A percentile compares a stretch with the other conserved stretches of the same genome.
phyloP scores from a whole-genome alignment of 2,113 vertebrate genomes.

The Peucedramus taeniatus region DNA sequence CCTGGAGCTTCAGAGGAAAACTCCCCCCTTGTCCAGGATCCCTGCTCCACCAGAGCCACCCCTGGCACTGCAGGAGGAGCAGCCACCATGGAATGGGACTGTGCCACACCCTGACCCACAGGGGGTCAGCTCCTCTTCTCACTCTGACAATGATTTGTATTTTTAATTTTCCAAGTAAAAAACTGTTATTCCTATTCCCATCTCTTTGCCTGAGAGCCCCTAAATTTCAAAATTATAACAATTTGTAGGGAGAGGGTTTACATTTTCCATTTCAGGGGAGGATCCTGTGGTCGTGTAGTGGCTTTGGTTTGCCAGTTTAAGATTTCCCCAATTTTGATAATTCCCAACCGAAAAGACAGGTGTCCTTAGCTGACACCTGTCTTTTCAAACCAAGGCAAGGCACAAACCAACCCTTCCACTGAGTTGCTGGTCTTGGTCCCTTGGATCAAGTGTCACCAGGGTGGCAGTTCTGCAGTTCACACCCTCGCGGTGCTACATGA shows the following conservation, averaged over 20 bases:
- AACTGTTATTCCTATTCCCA: background rate
- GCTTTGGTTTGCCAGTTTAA: background rate
- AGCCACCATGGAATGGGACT: background rate
- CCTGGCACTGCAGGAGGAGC: no score
- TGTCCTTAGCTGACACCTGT: background rate
- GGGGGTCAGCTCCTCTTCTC: rapidly evolving
- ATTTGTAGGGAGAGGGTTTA: background rate
- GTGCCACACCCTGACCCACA: background rate
- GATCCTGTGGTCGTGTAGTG: background rate
- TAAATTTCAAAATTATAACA: background rate
- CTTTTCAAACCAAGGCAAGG: background rate
- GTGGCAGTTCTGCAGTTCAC: background rate
- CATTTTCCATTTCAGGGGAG: background rate
- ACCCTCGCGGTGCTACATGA: rapidly evolving
- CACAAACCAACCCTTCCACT: background rate
- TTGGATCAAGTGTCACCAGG: background rate
- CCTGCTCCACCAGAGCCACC: no score
- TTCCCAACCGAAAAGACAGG: background rate
- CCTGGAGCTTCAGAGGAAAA: no score
- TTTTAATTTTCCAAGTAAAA: background rate
- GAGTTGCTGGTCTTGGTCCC: background rate
- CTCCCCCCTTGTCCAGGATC: no score
- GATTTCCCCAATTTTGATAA: background rate
- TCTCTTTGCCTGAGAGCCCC: background rate
- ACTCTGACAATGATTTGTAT: no score